Base-by-base conservation (phyloP, 1,140 invertebrate species). In the Bombus sylvicola region DNA sequence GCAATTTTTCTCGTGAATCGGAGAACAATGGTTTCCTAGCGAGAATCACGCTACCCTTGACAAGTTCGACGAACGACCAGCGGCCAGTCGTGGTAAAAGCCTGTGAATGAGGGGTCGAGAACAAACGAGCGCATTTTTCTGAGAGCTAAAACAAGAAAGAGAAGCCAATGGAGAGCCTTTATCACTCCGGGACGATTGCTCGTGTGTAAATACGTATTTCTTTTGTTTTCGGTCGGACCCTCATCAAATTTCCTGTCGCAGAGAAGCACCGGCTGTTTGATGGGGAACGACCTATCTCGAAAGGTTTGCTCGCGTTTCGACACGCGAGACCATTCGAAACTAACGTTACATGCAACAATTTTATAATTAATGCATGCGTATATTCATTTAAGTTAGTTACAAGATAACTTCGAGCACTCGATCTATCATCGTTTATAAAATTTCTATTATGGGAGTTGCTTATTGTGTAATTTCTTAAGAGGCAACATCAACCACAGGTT, bases 201-300 rank as follows among this genome's bases (percentile, higher is more conserved):
- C 43, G 31, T 68, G 37, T 85, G 71, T 85, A 88, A 62, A 89
- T 77, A 86, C 73, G 68, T 87, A 69, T 81, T 91, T 91, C 87
- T 85, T 89, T 90, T 90, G 83, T 90, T 89, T 90, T 81, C 68
- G n/a, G 12, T 47, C 64, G 66, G 59, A 89, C 87, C 90, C 88
- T 92, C 88, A 86, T 91, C 91, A 92, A 93, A 92, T 92, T 91
- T 91, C 83, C 88, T 88, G 90, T 92, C 86, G 75, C 81, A 68
- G 57, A 68, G 41, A 78, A 81, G 79, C 83, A 86, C 77, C 53
- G 22, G 68, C 78, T 88, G 84, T 88, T 92, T 88, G 71, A 80
- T 78, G 41, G 18, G 39, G 15, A 31, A n/a, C 71, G 10, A 53
- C 22, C 87, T 53, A 57, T 71, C 37, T 69, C 31, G 10, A 37